Evolutionary conservation across 2,113 vertebrate genomes (phyloP).

Genomic region (Acanthisitta chloris): DNA sequence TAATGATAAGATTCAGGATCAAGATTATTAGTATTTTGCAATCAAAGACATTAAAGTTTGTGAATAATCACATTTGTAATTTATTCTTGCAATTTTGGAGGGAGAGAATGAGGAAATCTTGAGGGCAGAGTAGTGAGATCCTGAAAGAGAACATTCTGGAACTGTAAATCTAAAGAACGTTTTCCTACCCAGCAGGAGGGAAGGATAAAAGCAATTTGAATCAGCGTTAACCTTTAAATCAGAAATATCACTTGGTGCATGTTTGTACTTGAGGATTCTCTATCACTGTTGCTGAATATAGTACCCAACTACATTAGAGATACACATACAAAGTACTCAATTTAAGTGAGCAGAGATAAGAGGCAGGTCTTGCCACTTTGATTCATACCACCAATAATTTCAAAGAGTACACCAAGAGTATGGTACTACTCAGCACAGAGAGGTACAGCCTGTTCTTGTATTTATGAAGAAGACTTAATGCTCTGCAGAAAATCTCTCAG

Average conservation of each 20-base stretch:
- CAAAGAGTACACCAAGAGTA: neutral
- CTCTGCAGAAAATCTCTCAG: neutral
- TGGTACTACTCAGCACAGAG: neutral
- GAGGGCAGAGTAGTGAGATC: neutral
- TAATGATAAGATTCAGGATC: neutral
- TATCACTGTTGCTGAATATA: neutral
- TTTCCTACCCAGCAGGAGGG: neutral
- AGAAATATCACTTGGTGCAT: conserved; percentile 3
- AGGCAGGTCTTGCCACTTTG: neutral
- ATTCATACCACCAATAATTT: neutral
- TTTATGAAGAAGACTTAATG: neutral
- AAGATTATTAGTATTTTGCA: neutral
- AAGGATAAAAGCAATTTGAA: conserved; percentile 4
- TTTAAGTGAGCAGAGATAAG: neutral
- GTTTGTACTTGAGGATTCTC: neutral
- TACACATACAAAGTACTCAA: neutral
- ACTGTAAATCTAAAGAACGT: neutral
- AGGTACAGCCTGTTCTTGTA: neutral
- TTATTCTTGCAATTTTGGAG: neutral
- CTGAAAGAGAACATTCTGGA: neutral
- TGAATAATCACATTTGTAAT: neutral
- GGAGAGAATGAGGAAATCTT: neutral
- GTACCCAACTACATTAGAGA: neutral
- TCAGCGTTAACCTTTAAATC: neutral
- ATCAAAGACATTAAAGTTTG: neutral